Conservation (phyloP, 64 coral and sea anemone genomes). For the Porites australiensis region DNA sequence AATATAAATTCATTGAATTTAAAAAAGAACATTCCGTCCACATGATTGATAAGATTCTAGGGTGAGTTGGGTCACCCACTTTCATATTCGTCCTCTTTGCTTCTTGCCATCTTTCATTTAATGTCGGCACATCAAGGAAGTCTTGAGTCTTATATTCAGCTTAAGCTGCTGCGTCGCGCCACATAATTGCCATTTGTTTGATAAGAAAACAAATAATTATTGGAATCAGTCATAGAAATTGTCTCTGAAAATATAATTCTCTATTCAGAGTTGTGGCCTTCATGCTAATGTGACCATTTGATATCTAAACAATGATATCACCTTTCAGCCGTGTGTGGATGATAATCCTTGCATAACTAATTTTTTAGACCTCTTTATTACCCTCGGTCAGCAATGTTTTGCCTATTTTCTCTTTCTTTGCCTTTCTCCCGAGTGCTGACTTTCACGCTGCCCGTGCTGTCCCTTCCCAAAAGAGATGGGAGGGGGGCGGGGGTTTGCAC, state of each 20-base stretch:
- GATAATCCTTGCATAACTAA: no score
- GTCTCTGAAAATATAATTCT: neutral
- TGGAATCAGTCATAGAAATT: no score
- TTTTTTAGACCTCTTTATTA: no score
- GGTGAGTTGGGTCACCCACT: neutral
- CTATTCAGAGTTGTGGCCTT: neutral
- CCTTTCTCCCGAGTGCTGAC: no score
- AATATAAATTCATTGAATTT: slow-evolving; percentile 66
- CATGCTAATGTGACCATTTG: neutral
- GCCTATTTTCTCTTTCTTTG: no score
- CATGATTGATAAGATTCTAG: neutral
- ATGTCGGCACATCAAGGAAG: no score
- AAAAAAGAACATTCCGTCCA: slow-evolving; percentile 12
- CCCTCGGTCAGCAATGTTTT: no score
- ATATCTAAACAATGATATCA: neutral
- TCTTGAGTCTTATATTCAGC: no score
- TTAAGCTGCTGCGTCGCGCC: neutral
- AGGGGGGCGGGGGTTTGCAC: no score
- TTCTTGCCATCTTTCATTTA: no score
- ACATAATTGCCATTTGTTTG: neutral
- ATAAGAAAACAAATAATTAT: slow-evolving; percentile 1
- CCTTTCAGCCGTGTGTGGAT: neutral
- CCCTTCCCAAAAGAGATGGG: no score
- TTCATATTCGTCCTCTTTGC: neutral
- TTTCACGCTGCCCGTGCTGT: no score